Percentiles rank a stretch among this genome's conserved stretches.
phyloP scores from a whole-genome alignment of 1,140 invertebrate species.

The Andricus grossulariae region DNA sequence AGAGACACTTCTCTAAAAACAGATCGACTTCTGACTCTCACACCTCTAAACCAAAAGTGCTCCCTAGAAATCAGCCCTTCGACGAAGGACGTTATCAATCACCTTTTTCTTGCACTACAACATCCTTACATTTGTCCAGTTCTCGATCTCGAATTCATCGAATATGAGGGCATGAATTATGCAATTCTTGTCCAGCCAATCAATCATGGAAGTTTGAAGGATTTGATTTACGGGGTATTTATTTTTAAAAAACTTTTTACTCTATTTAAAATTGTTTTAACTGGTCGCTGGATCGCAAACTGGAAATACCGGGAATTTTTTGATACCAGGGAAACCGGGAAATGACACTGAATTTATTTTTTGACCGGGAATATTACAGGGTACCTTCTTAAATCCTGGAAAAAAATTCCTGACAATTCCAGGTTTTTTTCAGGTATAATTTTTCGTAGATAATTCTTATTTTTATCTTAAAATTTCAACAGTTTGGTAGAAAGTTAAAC shows the following conservation, averaged over 20 bases:
- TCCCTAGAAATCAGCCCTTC: conserved; percentile 72
- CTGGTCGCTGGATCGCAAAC: no score
- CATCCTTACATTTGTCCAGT: conserved; percentile 95
- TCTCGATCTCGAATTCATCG: conserved; percentile 85
- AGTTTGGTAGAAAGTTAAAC: no score
- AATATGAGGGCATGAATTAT: conserved; percentile 77
- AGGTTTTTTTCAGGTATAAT: no score
- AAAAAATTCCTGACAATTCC: no score
- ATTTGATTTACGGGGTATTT: conserved; percentile 89
- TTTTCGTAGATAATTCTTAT: no score
- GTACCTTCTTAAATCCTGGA: no score
- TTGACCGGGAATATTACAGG: no score
- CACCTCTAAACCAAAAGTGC: conserved; percentile 80
- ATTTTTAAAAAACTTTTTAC: not conserved
- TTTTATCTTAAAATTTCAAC: no score
- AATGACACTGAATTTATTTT: no score
- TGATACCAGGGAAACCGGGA: no score
- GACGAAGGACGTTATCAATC: conserved; percentile 82
- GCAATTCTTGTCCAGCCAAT: conserved; percentile 87
- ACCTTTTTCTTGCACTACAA: conserved; percentile 89
- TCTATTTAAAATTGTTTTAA: no score
- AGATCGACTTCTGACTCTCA: conserved; percentile 88
- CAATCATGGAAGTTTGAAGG: conserved; percentile 90
- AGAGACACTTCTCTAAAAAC: conserved; percentile 87
- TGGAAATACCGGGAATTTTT: no score